These are phyloP conservation scores for Notolabrus celidotus DNA, from an alignment of 2,797 vertebrate species.

Conservation along the genomic window DNA sequence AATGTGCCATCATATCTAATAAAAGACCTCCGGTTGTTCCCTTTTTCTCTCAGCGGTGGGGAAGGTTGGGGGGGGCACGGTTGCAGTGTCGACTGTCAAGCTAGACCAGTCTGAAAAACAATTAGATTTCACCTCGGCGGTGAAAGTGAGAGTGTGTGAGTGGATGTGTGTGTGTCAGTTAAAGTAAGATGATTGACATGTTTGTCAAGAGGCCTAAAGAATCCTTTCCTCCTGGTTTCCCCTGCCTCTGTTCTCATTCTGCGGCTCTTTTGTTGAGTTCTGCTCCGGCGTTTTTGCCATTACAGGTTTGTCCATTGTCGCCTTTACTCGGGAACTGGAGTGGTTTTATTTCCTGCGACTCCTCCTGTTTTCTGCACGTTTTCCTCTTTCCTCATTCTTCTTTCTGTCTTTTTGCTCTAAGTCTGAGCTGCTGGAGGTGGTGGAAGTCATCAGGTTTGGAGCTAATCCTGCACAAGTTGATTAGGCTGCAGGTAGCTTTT, in stretches of 20 bases:
- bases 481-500: slow-evolving; percentile 82
- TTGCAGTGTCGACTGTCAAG: slow-evolving; percentile 63
- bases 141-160: slow-evolving; percentile 35
- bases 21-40: slow-evolving; percentile 83
- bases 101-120: slow-evolving; percentile 73
- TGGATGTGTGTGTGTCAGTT: slow-evolving; percentile 43
- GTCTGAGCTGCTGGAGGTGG: slow-evolving; percentile 65
- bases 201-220: slow-evolving; percentile 77
- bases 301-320: slow-evolving; percentile 74
- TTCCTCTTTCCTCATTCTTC: slow-evolving; percentile 54
- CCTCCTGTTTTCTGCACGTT: slow-evolving; percentile 68
- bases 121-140: slow-evolving; percentile 72
- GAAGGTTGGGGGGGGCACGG: slow-evolving; percentile 41
- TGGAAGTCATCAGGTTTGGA: slow-evolving; percentile 79
- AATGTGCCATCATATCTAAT: slow-evolving; percentile 87
- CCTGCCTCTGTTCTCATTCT: slow-evolving; percentile 64
- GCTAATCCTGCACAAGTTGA: slow-evolving; percentile 82
- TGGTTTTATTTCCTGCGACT: slow-evolving; percentile 76
- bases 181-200: slow-evolving; percentile 70
- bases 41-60: slow-evolving; percentile 67
- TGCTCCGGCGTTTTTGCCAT: slow-evolving; percentile 71
- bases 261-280: slow-evolving; percentile 70
- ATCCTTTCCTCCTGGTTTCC: slow-evolving; percentile 69
- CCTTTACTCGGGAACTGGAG: slow-evolving; percentile 57
- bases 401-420: slow-evolving; percentile 61